Percentiles rank a stretch among this genome's conserved stretches.
These are phyloP conservation scores for Plebejus anna DNA, from an alignment of 2,888 invertebrate species.

Conservation along the genomic window DNA sequence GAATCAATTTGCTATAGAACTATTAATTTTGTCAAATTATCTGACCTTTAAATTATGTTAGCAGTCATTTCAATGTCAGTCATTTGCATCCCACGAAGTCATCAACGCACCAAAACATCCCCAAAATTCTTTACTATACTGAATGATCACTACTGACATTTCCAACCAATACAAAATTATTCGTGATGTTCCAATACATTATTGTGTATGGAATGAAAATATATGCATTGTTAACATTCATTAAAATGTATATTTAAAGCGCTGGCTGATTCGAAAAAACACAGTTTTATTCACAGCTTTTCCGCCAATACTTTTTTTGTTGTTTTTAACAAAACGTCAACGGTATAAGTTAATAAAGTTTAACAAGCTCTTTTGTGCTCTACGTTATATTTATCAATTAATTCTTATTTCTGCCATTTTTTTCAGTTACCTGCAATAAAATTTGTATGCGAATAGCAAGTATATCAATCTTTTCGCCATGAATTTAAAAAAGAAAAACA, in stretches of 20 bases:
- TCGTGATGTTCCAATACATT: conserved; percentile 4
- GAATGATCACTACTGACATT: neutral
- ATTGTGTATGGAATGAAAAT: conserved; percentile 7
- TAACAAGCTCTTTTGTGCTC: neutral
- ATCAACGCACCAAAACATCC: too few relatives aligned
- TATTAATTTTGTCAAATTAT: too few relatives aligned
- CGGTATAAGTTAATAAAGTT: neutral
- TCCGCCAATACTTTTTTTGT: neutral
- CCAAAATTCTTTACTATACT: neutral
- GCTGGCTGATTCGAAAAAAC: conserved; percentile 21
- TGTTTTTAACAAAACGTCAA: neutral
- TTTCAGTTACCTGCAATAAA: neutral
- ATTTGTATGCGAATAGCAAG: too few relatives aligned
- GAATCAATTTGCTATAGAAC: too few relatives aligned
- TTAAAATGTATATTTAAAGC: conserved; percentile 18
- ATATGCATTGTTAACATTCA: conserved; percentile 2
- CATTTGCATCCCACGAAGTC: too few relatives aligned
- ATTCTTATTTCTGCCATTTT: neutral
- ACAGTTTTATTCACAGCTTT: conserved; percentile 13
- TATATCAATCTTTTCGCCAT: too few relatives aligned
- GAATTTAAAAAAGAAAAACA: too few relatives aligned
- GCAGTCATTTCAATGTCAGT: too few relatives aligned
- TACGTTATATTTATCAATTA: neutral
- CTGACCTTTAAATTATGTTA: too few relatives aligned
- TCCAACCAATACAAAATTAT: neutral